A percentile compares a stretch with the other conserved stretches of the same genome.
phyloP scores from a whole-genome alignment of 2,113 vertebrate species.

The Equus przewalskii region DNA sequence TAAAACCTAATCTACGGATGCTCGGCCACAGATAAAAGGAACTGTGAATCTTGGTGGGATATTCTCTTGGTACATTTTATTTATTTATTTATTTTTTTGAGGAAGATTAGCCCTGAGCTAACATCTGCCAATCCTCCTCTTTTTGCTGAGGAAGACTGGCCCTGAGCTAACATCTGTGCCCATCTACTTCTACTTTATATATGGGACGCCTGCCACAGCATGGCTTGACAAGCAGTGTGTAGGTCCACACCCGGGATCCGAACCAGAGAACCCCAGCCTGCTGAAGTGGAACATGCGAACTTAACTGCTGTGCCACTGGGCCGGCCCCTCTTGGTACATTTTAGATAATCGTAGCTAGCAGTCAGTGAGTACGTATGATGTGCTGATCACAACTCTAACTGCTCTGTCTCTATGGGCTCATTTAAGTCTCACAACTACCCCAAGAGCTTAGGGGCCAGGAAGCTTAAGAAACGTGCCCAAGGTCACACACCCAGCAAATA shows the following conservation, averaged over 20 bases:
- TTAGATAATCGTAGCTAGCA: neutral
- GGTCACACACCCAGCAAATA: neutral
- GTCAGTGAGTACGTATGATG: neutral
- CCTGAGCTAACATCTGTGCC: no score
- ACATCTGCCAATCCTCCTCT: no score
- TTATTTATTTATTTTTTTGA: no score
- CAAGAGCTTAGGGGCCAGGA: neutral
- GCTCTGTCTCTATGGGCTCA: neutral
- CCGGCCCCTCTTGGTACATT: neutral
- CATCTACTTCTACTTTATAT: no score
- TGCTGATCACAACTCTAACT: neutral
- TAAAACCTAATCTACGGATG: conserved; percentile 33
- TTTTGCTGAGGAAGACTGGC: no score
- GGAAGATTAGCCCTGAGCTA: no score
- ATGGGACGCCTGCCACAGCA: no score
- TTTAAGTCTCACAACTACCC: neutral
- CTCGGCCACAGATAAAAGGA: conserved; percentile 13
- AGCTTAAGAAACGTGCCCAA: neutral
- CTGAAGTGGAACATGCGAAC: no score
- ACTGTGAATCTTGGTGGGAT: neutral
- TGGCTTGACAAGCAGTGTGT: no score
- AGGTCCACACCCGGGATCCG: no score
- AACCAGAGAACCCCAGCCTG: no score
- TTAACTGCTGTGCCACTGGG: no score
- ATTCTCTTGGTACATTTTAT: neutral